Base-by-base conservation (phyloP, 2,797 vertebrate species). In the Sebastolobus altivelis region DNA sequence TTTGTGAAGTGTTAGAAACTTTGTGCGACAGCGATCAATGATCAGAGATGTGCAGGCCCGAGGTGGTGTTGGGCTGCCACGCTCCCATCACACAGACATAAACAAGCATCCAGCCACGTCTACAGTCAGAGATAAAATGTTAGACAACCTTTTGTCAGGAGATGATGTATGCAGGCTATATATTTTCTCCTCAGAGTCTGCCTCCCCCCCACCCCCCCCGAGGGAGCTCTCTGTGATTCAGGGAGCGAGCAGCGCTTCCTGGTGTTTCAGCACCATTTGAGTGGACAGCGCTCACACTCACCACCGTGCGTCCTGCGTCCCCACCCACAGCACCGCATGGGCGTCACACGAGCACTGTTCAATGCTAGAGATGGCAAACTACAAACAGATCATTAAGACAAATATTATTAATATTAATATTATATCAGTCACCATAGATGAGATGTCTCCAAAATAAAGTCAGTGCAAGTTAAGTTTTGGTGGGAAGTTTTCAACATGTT, bases 211-310 rank as follows among this genome's bases (percentile, higher is more conserved):
- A 25, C 1, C 33, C 31, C 52, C 12, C 31, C 65, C 29, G 5
- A 8, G 65, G 60, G 59, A 68, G 58, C 71, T 59, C 40, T 22
- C 55, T 16, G 40, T 55, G 82, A 72, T 88, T 77, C 52, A 58
- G 81, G 59, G 68, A 89, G 71, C 31, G 73, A 82, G 11, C 77
- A 37, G 81, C 63, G 73, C 81, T 78, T 80, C 77, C 86, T 70
- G 88, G 77, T 75, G 89, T 88, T 95, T 96, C 95, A 96, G 95
- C 94, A 96, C 95, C 92, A 74, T 81, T 43, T 16, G 52, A 65
- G 80, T 94, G 96, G 95, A 97, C 95, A 97, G 96, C 91, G 91
- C 87, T 92, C 86, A 80, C 81, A 79, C 25, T 25, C 29, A 77
- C 59, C 71, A 62, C 80, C 8, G 68, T 79, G 71, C 7, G 43